These are phyloP conservation scores for Lordiphosa mommai DNA, from an alignment of 1,140 invertebrate genomes.

Conservation along the genomic window DNA sequence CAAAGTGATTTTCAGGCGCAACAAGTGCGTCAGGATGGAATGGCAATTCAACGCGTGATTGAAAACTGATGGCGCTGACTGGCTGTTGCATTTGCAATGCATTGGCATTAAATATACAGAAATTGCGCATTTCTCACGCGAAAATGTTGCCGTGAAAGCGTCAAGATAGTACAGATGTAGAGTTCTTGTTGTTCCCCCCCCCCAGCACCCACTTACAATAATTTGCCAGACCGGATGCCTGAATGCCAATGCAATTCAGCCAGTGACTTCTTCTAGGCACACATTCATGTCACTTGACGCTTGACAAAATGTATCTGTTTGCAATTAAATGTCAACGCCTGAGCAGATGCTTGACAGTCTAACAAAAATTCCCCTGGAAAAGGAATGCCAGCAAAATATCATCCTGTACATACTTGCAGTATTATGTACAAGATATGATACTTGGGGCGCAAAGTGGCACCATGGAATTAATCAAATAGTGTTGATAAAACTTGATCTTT, in stretches of 20 bases:
- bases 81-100: slow-evolving; percentile 60
- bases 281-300: slow-evolving; percentile 21
- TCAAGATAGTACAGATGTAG: slow-evolving; percentile 9
- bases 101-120: slow-evolving; percentile 72
- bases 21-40: slow-evolving; percentile 58
- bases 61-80: slow-evolving; percentile 67
- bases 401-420: too few relatives aligned
- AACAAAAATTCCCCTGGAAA: slow-evolving; percentile 24
- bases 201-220: slow-evolving; percentile 44
- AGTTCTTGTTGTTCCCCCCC: slow-evolving; percentile 22
- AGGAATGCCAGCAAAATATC: background rate
- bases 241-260: slow-evolving; percentile 42
- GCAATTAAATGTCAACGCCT: slow-evolving; percentile 69
- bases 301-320: slow-evolving; percentile 72
- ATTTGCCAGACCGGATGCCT: slow-evolving; percentile 58
- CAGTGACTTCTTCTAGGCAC: slow-evolving; percentile 37
- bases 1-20: slow-evolving; percentile 67
- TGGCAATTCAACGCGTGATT: slow-evolving; percentile 54
- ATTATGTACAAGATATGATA: too few relatives aligned
- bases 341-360: slow-evolving; percentile 37
- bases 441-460: too few relatives aligned
- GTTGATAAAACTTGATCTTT: too few relatives aligned
- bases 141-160: slow-evolving; percentile 38
- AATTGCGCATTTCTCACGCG: slow-evolving; percentile 71
- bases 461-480: too few relatives aligned